Evolutionary conservation across 2,888 invertebrate species (phyloP).

Genomic region (Seira ritae): DNA sequence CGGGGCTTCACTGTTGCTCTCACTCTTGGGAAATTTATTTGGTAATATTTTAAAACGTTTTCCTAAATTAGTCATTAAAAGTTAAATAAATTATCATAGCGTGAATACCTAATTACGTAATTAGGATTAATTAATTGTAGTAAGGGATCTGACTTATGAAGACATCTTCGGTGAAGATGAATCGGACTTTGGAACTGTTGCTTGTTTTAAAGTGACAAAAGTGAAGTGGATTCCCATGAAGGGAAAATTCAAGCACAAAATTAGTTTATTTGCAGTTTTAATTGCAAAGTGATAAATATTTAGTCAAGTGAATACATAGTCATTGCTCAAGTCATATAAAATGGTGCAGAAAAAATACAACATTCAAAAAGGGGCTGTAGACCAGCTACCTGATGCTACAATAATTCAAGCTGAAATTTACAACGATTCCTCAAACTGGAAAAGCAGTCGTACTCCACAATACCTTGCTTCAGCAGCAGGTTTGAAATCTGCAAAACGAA

Average conservation of each 20-base stretch:
- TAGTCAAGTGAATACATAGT: background rate
- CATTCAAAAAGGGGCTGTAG: conserved; percentile 31
- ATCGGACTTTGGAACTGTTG: background rate
- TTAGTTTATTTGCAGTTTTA: no score
- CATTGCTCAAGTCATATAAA: background rate
- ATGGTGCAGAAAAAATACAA: conserved; percentile 53
- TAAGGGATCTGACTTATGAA: background rate
- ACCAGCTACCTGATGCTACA: conserved; percentile 5
- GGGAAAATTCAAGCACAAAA: no score
- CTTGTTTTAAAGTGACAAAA: background rate
- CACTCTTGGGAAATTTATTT: background rate
- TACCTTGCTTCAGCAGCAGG: conserved; percentile 51
- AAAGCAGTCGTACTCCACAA: conserved; percentile 49
- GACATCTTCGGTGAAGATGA: background rate
- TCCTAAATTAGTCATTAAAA: no score
- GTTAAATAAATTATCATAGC: no score
- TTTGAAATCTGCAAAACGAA: conserved; percentile 8
- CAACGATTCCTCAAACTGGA: conserved; percentile 39
- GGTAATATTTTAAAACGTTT: no score
- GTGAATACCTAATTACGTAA: conserved; percentile 9
- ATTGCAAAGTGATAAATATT: no score
- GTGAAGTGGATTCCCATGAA: background rate
- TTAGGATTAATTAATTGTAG: background rate
- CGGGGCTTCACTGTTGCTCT: no score
- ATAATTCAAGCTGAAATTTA: conserved; percentile 28